Evolutionary conservation across 2,113 vertebrate species (phyloP).

Genomic region (Eonycteris spelaea): DNA sequence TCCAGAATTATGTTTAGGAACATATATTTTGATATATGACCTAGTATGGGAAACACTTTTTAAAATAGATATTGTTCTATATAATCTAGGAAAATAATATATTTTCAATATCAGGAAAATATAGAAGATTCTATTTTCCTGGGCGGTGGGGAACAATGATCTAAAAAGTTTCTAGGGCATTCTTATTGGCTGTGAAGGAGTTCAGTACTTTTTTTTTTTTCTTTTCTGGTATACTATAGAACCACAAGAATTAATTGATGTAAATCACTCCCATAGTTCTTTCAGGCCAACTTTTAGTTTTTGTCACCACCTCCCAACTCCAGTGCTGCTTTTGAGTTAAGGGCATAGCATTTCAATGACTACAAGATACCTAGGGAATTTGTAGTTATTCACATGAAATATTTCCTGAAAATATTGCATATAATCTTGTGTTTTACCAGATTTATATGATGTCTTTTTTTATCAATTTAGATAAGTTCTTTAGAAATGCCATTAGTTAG

Average conservation of each 20-base stretch:
- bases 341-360: not conserved
- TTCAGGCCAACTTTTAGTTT: not conserved
- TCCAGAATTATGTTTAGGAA: not conserved
- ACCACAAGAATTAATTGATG: not conserved
- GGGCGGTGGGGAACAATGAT: not conserved
- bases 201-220: not conserved
- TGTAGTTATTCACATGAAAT: not conserved
- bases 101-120: not conserved
- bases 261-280: not conserved
- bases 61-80: not conserved
- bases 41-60: not conserved
- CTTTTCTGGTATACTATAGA: not conserved
- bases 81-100: not conserved
- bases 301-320: not conserved
- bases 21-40: not conserved
- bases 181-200: not conserved
- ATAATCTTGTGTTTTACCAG: not conserved
- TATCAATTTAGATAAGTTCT: not conserved
- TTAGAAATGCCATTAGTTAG: not conserved
- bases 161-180: not conserved
- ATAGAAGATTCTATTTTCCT: not conserved
- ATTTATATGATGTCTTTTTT: not conserved
- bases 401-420: not conserved
- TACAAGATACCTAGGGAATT: not conserved
- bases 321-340: not conserved